Base-by-base conservation (phyloP, 2,113 vertebrate species). In the Arizona elegans region DNA sequence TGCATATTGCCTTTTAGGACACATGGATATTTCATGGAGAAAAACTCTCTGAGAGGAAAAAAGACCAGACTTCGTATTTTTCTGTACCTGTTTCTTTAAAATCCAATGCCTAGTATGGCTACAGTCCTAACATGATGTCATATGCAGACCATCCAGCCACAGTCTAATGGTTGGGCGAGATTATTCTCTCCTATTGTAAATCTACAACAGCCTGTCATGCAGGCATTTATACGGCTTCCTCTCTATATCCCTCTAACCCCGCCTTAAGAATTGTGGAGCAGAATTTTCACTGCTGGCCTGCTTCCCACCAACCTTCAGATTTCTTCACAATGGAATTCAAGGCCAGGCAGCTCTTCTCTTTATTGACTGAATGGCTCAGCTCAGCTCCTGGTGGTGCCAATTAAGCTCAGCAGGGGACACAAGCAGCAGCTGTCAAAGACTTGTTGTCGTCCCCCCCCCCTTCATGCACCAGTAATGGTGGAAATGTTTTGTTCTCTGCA, bases 331-430 rank as follows among this genome's bases (percentile, higher is more conserved):
- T 87, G 88, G 53, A 94, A 92, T 90, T 54, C 56, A 43, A 90
- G 38, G 55, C 38, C 75, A 81, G 33, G 75, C 33, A n/a, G 23
- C 24, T 86, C 47, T 54, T 94, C 56, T 33, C 90, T 59, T 47
- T 62, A 50, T 88, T 88, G 89, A 92, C 91, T 81, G 88, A 88
- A 58, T 88, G 86, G 86, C n/a, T 81, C 59, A 88, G 91, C 85
- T 38, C 54, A 62, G 81, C 93, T 92, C 89, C 93, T 92, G 43
- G 86, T 90, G 88, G 85, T 50, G 62, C 93, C 89, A 91, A 88
- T 94, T 94, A 92, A 87, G 91, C 93, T 75, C 93, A 94, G 89
- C 91, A 53, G 89, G 93, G 93, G 86, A 62, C n/a, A 88, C 87
- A 87, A 92, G 85, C 89, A 85, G 93, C 89, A 91, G 86, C 89